Evolutionary conservation across 1,140 invertebrate species (phyloP).

Genomic region (Atopsyche davidsoni): DNA sequence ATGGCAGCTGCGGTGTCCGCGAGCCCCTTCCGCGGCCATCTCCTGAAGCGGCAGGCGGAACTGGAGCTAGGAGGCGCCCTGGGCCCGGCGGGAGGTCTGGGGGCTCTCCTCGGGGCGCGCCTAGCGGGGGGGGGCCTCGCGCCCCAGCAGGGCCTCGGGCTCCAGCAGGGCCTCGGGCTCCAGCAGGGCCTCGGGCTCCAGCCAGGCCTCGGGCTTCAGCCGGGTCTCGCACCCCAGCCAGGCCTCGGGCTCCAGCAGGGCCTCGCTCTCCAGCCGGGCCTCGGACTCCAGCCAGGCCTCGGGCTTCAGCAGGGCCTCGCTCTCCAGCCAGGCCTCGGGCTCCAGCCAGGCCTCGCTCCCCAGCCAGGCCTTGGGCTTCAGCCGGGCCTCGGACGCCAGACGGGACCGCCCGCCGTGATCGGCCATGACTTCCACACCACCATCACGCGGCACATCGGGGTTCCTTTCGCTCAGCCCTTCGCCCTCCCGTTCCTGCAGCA

Average conservation of each 20-base stretch:
- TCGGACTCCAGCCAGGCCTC: neutral
- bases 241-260: neutral
- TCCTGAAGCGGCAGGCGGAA: no score
- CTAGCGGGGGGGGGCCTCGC: no score
- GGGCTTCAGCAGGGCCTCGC: slow-evolving; percentile 22
- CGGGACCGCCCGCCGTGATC: slow-evolving; percentile 32
- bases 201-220: neutral
- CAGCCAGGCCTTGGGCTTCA: slow-evolving; percentile 13
- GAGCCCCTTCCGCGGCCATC: no score
- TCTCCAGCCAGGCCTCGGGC: slow-evolving; percentile 13
- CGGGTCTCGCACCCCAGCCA: neutral
- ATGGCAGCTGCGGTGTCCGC: no score
- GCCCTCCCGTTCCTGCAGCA: slow-evolving; percentile 43
- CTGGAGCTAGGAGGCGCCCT: no score
- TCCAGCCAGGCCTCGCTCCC: slow-evolving; percentile 14
- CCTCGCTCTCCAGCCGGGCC: neutral
- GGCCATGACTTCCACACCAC: slow-evolving; percentile 45
- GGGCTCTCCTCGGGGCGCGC: no score
- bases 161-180: neutral
- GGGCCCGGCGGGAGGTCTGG: no score
- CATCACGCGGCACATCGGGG: slow-evolving; percentile 44
- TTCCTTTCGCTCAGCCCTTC: slow-evolving; percentile 43
- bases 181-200: neutral
- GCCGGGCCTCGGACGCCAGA: neutral
- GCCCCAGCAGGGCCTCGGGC: no score